Evolutionary conservation across 2,888 invertebrate genomes (phyloP).

Genomic region (Scaptomyza caliginosa): DNA sequence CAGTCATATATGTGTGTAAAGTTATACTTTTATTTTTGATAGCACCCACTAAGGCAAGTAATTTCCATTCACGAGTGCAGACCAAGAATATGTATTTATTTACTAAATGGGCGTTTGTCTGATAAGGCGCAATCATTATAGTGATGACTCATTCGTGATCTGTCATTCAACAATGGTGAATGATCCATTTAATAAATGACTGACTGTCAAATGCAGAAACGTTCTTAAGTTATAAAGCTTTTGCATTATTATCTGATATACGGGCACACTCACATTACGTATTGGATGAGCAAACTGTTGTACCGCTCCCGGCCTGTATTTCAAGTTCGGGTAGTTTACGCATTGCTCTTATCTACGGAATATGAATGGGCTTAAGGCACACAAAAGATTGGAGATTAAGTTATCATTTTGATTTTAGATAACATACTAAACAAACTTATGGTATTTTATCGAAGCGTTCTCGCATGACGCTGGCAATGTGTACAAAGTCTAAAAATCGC

Average conservation of each 20-base stretch:
- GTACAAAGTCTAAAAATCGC: conserved; percentile 23
- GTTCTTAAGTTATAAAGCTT: background rate
- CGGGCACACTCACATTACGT: background rate
- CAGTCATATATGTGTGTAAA: no score
- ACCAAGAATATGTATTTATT: background rate
- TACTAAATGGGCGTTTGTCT: conserved; percentile 14
- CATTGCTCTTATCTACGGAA: conserved; percentile 20
- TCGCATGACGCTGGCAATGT: background rate
- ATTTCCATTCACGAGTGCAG: conserved; percentile 24
- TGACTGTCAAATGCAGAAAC: background rate
- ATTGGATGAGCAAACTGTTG: background rate
- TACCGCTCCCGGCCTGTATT: conserved; percentile 3
- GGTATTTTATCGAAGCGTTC: conserved; percentile 26
- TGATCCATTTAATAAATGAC: conserved; percentile 7
- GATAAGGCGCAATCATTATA: conserved; percentile 30
- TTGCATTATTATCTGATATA: conserved; percentile 6
- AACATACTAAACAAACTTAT: conserved; percentile 5
- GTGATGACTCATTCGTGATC: conserved; percentile 31
- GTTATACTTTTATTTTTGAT: background rate
- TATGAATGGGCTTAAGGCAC: conserved; percentile 5
- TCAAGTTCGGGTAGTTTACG: conserved; percentile 6
- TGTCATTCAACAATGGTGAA: background rate
- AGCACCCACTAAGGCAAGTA: background rate
- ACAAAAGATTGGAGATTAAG: conserved; percentile 11
- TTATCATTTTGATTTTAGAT: conserved; percentile 9